Evolutionary conservation across 1,140 invertebrate species (phyloP).

Genomic region (Anoplolepis gracilipes): DNA sequence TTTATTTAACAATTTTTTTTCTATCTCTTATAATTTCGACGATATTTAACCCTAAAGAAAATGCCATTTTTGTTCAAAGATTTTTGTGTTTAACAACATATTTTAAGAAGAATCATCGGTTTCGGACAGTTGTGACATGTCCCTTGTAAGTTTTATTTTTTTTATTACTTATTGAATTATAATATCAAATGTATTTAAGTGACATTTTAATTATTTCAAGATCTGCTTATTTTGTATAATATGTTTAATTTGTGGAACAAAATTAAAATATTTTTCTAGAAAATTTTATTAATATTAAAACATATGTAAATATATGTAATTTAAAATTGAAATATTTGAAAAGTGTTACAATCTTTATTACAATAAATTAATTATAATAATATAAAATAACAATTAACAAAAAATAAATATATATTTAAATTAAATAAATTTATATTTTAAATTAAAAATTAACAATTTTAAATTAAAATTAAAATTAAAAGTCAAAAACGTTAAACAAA

Average conservation of each 20-base stretch:
- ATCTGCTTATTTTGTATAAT: background rate
- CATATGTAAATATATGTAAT: background rate
- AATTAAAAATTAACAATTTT: background rate
- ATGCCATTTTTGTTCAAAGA: too few species aligned
- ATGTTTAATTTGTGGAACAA: background rate
- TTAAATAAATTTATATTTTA: too few species aligned
- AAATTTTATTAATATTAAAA: background rate
- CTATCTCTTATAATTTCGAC: too few species aligned
- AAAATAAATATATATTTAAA: background rate
- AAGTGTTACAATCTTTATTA: background rate
- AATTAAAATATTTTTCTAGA: background rate
- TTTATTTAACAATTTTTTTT: too few species aligned
- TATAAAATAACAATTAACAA: background rate
- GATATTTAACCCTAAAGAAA: too few species aligned
- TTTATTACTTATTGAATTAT: too few species aligned
- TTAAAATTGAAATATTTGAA: conserved; percentile 1
- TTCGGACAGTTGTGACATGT: too few species aligned
- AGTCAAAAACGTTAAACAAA: background rate
- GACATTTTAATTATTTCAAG: too few species aligned
- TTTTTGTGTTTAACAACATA: too few species aligned
- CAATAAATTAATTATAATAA: background rate
- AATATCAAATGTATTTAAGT: too few species aligned
- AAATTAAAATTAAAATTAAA: background rate
- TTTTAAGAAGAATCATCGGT: too few species aligned
- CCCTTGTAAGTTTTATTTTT: too few species aligned